Conservation (phyloP, 2,113 vertebrate species). For the Entomyzon cyanotis region DNA sequence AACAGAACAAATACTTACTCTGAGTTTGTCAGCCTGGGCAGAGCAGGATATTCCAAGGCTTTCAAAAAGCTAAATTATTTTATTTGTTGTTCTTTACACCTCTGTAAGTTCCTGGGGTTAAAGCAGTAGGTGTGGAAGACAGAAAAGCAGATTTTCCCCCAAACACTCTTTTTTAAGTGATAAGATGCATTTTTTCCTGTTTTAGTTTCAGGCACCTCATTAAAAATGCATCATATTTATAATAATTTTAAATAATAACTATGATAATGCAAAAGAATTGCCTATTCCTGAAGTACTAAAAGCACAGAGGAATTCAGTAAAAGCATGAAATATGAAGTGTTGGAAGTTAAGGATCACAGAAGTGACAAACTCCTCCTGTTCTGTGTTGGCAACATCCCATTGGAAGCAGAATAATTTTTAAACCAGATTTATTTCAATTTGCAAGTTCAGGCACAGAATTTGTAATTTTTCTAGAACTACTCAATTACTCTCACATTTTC, state of each 20-base stretch:
- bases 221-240: not conserved
- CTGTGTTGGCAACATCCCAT: not conserved
- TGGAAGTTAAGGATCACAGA: not conserved
- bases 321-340: not conserved
- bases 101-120: not conserved
- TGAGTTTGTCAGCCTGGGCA: not conserved
- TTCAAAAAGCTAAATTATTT: not conserved
- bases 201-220: not conserved
- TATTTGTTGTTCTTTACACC: not conserved
- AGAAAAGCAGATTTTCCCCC: not conserved
- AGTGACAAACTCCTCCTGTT: conserved; percentile 11
- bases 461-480: not conserved
- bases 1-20: not conserved
- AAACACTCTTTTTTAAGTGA: not conserved
- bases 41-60: not conserved
- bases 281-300: not conserved
- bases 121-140: not conserved
- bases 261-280: not conserved
- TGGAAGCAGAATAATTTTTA: not conserved
- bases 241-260: not conserved
- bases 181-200: not conserved
- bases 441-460: not conserved
- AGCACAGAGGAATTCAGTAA: not conserved
- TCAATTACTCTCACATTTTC: not conserved
- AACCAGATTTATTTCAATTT: not conserved